Evolutionary conservation across 2,113 vertebrate genomes (phyloP), one percentile per base, ranked within the genome.

Genomic region (Stomatorhinus ivindoensis): DNA sequence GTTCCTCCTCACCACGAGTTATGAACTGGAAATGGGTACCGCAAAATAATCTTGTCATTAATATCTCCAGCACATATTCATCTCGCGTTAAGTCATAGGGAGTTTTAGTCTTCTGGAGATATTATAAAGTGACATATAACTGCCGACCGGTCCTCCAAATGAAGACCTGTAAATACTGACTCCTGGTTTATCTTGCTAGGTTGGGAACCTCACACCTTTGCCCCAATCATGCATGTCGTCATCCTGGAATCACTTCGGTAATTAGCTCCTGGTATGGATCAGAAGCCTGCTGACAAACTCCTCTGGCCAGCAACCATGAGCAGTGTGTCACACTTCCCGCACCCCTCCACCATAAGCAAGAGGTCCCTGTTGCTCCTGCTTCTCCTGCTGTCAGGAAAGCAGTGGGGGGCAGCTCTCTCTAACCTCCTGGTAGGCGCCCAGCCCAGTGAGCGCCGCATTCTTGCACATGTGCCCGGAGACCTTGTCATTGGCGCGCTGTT

Each of bases 401-500:
- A 53, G 44, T 94, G 96, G 95, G 95, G 95, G 86, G 93, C 94
- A 76, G 94, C 94, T 87, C 96, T 95, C 90, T 90, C 94, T 9
- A 90, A 93, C 90, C 58, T 94, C 91, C 90, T 94, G 92, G 97
- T 96, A 91, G 93, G 92, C 24, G 97, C 97, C 91, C 98, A 99
- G 94, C 96, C 97, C 91, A 99, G 93, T 65, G 98, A 99, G 92
- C 96, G 98, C 89, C 94, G 98, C 47, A 97, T 99, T 89, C 94
- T 99, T 92, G 97, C 98, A 21, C 96, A 98, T 69, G 96, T 98
- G 94, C 97, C 98, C 0, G 98, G 98, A 7, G 98, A 99, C 95
- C 96, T 99, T 93, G 97, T 98, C 91, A 99, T 99, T 39, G 98
- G 98, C 91, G 98, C 98, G 39, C 95, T 99, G 47, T 99, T 99